A percentile compares a stretch with the other conserved stretches of the same genome.
Evolutionary conservation across 2,888 invertebrate species (phyloP).

Genomic region (Ennomos fuscantarius): DNA sequence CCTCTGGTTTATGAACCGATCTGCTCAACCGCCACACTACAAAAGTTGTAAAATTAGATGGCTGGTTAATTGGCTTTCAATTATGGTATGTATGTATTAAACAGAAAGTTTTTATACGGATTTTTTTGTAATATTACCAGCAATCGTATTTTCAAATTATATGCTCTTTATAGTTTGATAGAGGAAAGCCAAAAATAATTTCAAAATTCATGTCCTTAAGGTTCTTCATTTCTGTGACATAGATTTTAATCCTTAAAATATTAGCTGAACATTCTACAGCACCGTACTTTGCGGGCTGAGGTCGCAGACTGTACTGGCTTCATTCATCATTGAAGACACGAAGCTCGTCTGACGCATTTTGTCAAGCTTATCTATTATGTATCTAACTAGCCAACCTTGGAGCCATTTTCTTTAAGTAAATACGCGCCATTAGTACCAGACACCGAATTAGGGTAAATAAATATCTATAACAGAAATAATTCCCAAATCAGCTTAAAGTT

Average conservation of each 20-base stretch:
- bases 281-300: slow-evolving; percentile 31
- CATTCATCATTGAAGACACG: slow-evolving; percentile 43
- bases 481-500: slow-evolving; percentile 22
- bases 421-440: slow-evolving; percentile 25
- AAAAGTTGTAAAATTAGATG: no score
- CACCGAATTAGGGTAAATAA: slow-evolving; percentile 27
- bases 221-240: background rate
- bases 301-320: slow-evolving; percentile 44
- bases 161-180: no score
- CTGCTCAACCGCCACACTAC: no score
- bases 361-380: slow-evolving; percentile 49
- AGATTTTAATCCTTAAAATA: slow-evolving; percentile 10
- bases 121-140: no score
- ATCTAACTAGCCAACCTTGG: slow-evolving; percentile 36
- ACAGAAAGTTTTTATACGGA: no score
- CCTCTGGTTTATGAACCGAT: no score
- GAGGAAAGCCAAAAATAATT: background rate
- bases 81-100: no score
- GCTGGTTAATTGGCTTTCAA: no score
- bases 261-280: slow-evolving; percentile 14
- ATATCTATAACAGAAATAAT: slow-evolving; percentile 17
- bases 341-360: slow-evolving; percentile 45
- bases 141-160: no score
- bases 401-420: slow-evolving; percentile 36
- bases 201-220: background rate